Base-by-base conservation (phyloP, 2,113 vertebrate species). In the Artemisiospiza belli region DNA sequence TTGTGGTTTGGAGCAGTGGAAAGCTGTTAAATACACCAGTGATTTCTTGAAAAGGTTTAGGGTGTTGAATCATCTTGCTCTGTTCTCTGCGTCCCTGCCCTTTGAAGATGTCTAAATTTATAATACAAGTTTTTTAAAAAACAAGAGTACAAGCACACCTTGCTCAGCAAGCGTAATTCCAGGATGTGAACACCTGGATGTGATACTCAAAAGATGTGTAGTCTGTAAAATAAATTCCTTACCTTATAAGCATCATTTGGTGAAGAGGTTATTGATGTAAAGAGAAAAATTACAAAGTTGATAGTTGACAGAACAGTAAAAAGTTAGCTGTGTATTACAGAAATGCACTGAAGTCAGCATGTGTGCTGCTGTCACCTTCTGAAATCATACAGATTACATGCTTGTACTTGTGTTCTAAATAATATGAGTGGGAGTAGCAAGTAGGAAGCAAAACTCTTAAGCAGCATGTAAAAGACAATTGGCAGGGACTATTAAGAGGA, bases 11-110 rank as follows among this genome's bases (percentile, higher is more conserved):
- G 43, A 85, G 30, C 33, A 54, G 6, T 43, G 46, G 8, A 63
- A 37, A 68, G 16, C 16, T 10, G 44, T 64, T 75, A 30, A 64
- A 72, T 30, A 57, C 25, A 24, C 2, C 5, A 33, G 25, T 66
- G 47, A 8, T 21, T 51, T 67, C 30, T 75, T 90, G n/a, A 35
- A 63, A 78, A 70, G 33, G 7, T 67, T 78, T 51, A 57, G 19
- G 4, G 13, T 66, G 15, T 44, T 67, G 58, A 35, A 43, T 77
- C 1, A 0, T 4, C 6, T 58, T 16, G 31, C 5, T 82, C 23
- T 68, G 1, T 47, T 51, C 16, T 21, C n/a, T 1, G 0, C 4
- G 16, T 54, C 7, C 15, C 6, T 55, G 24, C 20, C 20, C 14
- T 80, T 72, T 64, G 35, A 63, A 43, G 30, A 49, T 17, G 2